Evolutionary conservation across 1,140 invertebrate genomes (phyloP).

Genomic region (Kradibia gibbosae): DNA sequence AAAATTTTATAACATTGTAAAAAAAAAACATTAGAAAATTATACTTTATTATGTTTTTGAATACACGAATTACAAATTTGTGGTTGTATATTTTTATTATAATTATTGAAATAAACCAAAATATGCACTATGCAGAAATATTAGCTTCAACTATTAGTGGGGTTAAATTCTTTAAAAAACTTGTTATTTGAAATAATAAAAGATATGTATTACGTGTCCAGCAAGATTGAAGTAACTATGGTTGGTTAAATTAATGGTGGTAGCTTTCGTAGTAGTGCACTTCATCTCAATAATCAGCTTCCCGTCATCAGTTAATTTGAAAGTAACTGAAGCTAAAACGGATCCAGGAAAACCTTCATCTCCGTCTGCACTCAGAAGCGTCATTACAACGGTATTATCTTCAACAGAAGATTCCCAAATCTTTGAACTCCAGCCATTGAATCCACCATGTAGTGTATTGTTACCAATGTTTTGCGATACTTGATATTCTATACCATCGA

Average conservation of each 20-base stretch:
- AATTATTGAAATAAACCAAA: too few relatives aligned
- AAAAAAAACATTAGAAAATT: too few relatives aligned
- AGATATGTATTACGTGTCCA: conserved; percentile 77
- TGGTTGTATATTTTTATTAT: too few relatives aligned
- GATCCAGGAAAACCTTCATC: conserved; percentile 93
- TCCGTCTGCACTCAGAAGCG: conserved; percentile 81
- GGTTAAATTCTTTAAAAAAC: too few relatives aligned
- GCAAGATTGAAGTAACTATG: conserved; percentile 96
- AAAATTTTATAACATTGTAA: not conserved
- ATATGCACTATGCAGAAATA: too few relatives aligned
- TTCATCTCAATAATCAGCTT: conserved; percentile 81
- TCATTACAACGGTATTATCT: conserved; percentile 70
- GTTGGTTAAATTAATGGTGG: conserved; percentile 92
- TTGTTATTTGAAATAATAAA: conserved; percentile 17
- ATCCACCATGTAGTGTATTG: conserved; percentile 90
- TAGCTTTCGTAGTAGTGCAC: conserved; percentile 83
- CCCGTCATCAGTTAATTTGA: conserved; percentile 82
- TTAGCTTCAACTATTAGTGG: too few relatives aligned
- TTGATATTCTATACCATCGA: conserved; percentile 81
- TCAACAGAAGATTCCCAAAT: conserved; percentile 72
- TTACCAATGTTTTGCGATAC: conserved; percentile 82
- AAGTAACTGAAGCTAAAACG: conserved; percentile 79
- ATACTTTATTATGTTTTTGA: too few relatives aligned
- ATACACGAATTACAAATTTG: too few relatives aligned
- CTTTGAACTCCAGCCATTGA: conserved; percentile 89